Conservation (phyloP, 2,888 invertebrate species). For the Platypus cylindrus region DNA sequence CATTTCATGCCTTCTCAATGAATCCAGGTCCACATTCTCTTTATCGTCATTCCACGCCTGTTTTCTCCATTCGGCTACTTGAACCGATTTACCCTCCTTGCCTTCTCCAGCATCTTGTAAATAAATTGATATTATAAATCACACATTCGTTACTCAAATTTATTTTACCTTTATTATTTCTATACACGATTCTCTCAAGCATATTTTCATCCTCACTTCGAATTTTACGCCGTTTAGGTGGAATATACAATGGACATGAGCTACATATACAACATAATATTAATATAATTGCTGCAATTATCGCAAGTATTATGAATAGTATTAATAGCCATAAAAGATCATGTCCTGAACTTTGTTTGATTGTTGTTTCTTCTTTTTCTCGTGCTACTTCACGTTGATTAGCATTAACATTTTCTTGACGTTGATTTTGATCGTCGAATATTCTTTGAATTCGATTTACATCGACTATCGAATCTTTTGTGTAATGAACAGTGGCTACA, state of each 20-base stretch:
- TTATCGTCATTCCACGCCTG: conserved; percentile 55
- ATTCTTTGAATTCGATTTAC: conserved; percentile 59
- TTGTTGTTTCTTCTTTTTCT: conserved; percentile 16
- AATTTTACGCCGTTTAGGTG: conserved; percentile 61
- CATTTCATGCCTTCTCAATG: conserved; percentile 61
- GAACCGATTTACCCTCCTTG: conserved; percentile 58
- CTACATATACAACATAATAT: conserved; percentile 76
- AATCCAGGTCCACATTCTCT: conserved; percentile 43
- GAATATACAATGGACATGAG: conserved; percentile 72
- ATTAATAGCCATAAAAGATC: conserved; percentile 67
- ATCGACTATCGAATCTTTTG: conserved; percentile 52
- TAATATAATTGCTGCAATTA: conserved; percentile 55
- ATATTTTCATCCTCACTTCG: conserved; percentile 62
- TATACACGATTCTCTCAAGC: conserved; percentile 49
- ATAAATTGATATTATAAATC: background rate
- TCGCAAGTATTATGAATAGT: conserved; percentile 59
- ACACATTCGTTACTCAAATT: background rate
- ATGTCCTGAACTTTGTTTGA: conserved; percentile 33
- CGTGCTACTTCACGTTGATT: conserved; percentile 9
- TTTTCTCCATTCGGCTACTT: conserved; percentile 65
- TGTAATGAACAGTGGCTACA: conserved; percentile 55
- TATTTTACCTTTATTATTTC: conserved; percentile 33
- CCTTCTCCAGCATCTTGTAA: conserved; percentile 44
- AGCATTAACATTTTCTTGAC: conserved; percentile 4
- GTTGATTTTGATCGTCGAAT: conserved; percentile 23